Evolutionary conservation across 2,888 invertebrate genomes (phyloP).

Genomic region (Cryptus armator): DNA sequence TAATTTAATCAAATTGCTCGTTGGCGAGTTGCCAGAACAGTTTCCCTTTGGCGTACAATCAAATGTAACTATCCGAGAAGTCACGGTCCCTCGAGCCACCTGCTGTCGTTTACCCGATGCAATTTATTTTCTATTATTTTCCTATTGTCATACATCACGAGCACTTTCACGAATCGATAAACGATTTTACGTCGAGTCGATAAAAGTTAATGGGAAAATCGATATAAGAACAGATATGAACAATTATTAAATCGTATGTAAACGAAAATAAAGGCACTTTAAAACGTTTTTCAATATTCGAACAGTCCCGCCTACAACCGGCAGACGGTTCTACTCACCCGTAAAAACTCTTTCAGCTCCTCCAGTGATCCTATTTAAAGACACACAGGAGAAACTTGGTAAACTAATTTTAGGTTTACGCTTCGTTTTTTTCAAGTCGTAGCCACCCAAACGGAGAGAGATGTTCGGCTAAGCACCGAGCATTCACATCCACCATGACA

Average conservation of each 20-base stretch:
- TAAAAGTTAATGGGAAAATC: not conserved
- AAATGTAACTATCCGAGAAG: slow-evolving; percentile 56
- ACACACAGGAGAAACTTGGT: slow-evolving; percentile 58
- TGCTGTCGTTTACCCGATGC: slow-evolving; percentile 1
- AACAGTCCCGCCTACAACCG: slow-evolving; percentile 64
- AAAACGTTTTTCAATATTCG: slow-evolving; percentile 49
- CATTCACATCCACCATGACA: slow-evolving; percentile 73
- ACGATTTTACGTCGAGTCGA: not conserved
- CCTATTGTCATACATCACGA: not conserved
- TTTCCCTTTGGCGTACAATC: slow-evolving; percentile 64
- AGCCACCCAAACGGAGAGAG: slow-evolving; percentile 60
- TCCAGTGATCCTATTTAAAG: slow-evolving; percentile 78
- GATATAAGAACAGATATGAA: not conserved
- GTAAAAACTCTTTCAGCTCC: slow-evolving; percentile 70
- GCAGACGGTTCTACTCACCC: slow-evolving; percentile 52
- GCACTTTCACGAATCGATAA: not conserved
- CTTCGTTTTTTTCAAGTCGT: slow-evolving; percentile 62
- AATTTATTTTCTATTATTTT: slow-evolving; percentile 25
- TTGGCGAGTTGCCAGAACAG: slow-evolving; percentile 59
- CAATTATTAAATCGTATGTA: not conserved
- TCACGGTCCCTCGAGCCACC: slow-evolving; percentile 52
- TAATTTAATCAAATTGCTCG: slow-evolving; percentile 68
- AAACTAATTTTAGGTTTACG: slow-evolving; percentile 62
- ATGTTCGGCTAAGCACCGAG: slow-evolving; percentile 54
- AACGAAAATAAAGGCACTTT: not conserved